These are phyloP conservation scores for Malurus alboscapulatus DNA, from an alignment of 2,113 vertebrate species.

Conservation along the genomic window DNA sequence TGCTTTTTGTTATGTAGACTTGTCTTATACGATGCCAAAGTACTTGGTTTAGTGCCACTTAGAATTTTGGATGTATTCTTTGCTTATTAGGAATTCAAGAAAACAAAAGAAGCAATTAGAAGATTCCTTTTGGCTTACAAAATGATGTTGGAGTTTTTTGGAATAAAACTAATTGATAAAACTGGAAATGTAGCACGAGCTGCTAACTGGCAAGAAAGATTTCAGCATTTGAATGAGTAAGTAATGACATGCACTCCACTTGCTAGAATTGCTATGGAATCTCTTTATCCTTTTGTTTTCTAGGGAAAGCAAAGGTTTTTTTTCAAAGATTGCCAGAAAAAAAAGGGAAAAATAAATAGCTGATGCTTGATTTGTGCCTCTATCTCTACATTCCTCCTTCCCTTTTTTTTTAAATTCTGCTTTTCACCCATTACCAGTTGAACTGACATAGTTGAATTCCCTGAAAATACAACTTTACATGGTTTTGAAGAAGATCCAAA, in stretches of 20 bases:
- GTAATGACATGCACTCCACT: slow-evolving; percentile 36
- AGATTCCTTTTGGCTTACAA: slow-evolving; percentile 92
- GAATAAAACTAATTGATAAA: slow-evolving; percentile 93
- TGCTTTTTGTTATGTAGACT: background rate
- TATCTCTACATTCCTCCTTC: background rate
- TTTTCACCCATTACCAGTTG: background rate
- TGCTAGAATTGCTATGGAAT: background rate
- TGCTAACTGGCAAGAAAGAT: slow-evolving; percentile 92
- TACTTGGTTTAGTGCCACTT: background rate
- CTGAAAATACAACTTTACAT: background rate
- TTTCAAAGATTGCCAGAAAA: background rate
- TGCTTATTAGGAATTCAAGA: slow-evolving; percentile 91
- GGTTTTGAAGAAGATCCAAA: background rate
- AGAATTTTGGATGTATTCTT: background rate
- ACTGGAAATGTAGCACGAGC: slow-evolving; percentile 89
- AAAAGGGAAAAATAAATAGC: background rate
- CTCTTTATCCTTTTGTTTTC: background rate
- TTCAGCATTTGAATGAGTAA: slow-evolving; percentile 98
- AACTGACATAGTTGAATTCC: background rate
- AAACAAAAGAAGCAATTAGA: slow-evolving; percentile 92
- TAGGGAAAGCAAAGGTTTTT: background rate
- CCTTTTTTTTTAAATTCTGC: background rate
- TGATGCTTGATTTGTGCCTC: background rate
- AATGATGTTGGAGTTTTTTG: slow-evolving; percentile 98
- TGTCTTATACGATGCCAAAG: background rate